Evolutionary conservation across 2,797 vertebrate genomes (phyloP), one percentile per base, ranked within the genome.

Genomic region (Siniperca scherzeri): DNA sequence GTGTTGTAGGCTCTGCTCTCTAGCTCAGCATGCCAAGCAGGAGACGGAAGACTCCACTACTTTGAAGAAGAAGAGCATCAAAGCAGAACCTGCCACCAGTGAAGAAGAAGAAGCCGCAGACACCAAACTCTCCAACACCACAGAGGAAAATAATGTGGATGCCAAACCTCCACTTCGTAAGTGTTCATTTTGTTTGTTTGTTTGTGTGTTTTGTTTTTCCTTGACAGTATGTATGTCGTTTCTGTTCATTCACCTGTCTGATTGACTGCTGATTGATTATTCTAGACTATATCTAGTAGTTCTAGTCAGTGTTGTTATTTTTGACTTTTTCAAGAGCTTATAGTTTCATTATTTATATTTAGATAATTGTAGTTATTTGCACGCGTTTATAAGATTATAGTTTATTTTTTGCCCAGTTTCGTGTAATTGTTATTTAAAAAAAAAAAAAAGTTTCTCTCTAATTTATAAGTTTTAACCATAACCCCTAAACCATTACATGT

Each of bases 1-100:
- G 10, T 65, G n/a, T 52, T 71, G 1, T 1, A 93, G 92, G 71
- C 50, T 92, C 6, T 90, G 87, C 73, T 92, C 90, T 60, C 52
- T 89, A 0, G 86, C 90, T 48, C 84, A 92, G 2, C 21, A 84
- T 16, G 74, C 85, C 66, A 91, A 92, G 61, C 84, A 88, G 86
- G 87, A 93, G 69, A 16, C 76, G 0, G 86, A 86, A 1, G 91
- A 91, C 33, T 52, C 67, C 11, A 38, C 25, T 4, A 4, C 76
- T 16, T 8, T 86, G 65, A 92, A 90, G 86, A 89, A 81, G 62
- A 81, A 65, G 3, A 64, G 40, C 46, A 72, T 88, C 78, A 88
- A 89, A 77, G 56, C 76, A 2, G 94, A 93, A 81, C 82, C 87
- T 5, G 79, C 42, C n/a, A 74, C 76, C 84, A 87, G 22, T 1